Base-by-base conservation (phyloP, 1,140 invertebrate species). In the Diabrotica undecimpunctata region DNA sequence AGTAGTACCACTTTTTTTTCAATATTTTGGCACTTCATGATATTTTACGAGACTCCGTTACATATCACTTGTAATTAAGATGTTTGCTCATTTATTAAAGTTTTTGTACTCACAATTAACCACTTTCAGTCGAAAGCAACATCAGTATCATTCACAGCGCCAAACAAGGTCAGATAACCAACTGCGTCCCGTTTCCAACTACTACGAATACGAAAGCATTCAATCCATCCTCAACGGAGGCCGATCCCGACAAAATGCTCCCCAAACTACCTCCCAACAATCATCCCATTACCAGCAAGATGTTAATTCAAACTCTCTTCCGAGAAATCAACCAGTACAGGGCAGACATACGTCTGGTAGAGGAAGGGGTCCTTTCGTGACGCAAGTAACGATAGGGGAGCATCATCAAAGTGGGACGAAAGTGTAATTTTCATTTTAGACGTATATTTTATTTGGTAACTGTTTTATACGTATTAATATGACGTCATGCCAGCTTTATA, bases 141-240 rank as follows among this genome's bases (percentile, higher is more conserved):
- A 90, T 76, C 84, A 88, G 74, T 90, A 90, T 77, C 89, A 91
- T 80, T 91, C 89, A 6, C 89, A 91, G 79, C 82, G 90, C 58
- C 86, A 87, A 65, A 85, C 88, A 55, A 81, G 85, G 61, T 84
- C 86, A 36, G 84, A 86, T 62, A 81, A 82, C 41, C 81, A 84
- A 12, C 78, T 84, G 13, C 81, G 90, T 8, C 90, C 90, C 10
- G 85, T 89, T 62, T 91, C 90, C 67, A 92, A 90, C 78, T 92
- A 88, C 78, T 92, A 90, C 75, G 91, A 93, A 79, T 93, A 93
- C 77, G 91, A 93, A 76, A 90, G 84, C 68, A 85, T 90, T 12
- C 88, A 90, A 71, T 85, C 81, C 6, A 75, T 82, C 13, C 74
- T 84, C 62, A 76, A 78, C 64, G 68, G 64, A 36, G 65, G 69